Conservation (phyloP, 2,797 vertebrate species). For the Petrocephalus sullivani region DNA sequence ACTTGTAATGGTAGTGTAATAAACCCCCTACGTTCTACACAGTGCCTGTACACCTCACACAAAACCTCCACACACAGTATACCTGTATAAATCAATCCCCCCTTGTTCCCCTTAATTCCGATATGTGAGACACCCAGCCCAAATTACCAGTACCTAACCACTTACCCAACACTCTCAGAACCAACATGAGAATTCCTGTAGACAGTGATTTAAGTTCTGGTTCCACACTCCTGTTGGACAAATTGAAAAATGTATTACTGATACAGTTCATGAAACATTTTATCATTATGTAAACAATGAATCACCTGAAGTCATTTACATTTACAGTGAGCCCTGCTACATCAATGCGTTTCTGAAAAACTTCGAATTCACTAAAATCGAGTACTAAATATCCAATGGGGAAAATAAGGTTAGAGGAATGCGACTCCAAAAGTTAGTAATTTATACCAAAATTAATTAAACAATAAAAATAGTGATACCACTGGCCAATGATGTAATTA, state of each 20-base stretch:
- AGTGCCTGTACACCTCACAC: background rate
- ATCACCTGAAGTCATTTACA: background rate
- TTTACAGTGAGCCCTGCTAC: background rate
- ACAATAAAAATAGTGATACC: background rate
- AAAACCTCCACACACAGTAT: background rate
- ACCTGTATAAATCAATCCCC: background rate
- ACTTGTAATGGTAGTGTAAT: background rate
- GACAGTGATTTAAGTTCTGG: slow-evolving; percentile 60
- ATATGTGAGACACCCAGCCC: background rate
- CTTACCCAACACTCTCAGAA: slow-evolving; percentile 26
- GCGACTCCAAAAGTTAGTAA: background rate
- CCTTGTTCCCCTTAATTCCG: background rate
- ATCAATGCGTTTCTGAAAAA: background rate
- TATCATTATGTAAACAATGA: background rate
- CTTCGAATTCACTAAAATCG: background rate
- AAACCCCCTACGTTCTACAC: background rate
- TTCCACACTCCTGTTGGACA: slow-evolving; percentile 55
- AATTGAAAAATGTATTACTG: background rate
- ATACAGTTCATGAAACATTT: background rate
- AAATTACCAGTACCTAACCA: background rate
- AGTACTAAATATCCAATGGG: background rate
- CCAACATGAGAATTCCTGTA: slow-evolving; percentile 25
- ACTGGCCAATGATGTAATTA: background rate
- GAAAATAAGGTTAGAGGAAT: background rate
- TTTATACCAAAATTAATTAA: background rate